phyloP scores from a whole-genome alignment of 2,888 invertebrate genomes.

The Pemphredon lugubris region DNA sequence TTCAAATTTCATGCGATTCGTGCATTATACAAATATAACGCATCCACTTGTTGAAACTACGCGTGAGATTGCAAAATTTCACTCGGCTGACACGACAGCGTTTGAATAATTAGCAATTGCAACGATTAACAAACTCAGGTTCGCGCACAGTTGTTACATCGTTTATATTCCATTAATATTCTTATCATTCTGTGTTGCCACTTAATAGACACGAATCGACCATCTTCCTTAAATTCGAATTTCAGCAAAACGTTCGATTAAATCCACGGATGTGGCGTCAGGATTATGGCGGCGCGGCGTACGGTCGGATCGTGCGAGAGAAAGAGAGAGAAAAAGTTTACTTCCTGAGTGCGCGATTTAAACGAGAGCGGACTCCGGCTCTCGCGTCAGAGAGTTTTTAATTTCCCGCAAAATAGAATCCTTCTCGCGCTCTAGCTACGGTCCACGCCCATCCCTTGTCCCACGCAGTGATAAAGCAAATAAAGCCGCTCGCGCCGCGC shows the following conservation, averaged over 20 bases:
- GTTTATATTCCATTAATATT: too few species aligned
- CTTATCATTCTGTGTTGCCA: too few species aligned
- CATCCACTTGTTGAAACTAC: too few species aligned
- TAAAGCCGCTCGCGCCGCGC: slow-evolving; percentile 75
- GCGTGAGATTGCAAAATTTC: too few species aligned
- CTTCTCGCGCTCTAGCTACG: slow-evolving; percentile 68
- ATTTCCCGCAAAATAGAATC: slow-evolving; percentile 77
- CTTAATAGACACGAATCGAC: too few species aligned
- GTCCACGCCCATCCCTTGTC: slow-evolving; percentile 78
- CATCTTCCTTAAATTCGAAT: background rate
- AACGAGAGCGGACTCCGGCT: slow-evolving; percentile 41
- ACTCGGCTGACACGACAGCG: too few species aligned
- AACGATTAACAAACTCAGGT: too few species aligned
- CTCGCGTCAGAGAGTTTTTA: slow-evolving; percentile 70
- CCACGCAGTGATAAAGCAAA: slow-evolving; percentile 78
- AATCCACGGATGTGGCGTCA: background rate
- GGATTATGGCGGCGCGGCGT: background rate
- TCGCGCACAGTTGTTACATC: too few species aligned
- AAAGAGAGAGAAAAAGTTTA: slow-evolving; percentile 15
- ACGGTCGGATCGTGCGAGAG: background rate
- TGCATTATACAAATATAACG: too few species aligned
- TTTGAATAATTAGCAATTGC: too few species aligned
- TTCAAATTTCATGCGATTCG: too few species aligned
- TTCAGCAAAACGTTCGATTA: slow-evolving; percentile 18
- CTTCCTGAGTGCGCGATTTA: slow-evolving; percentile 40